Conservation (phyloP, 2,888 invertebrate species). For the Pelosia muscerda region DNA sequence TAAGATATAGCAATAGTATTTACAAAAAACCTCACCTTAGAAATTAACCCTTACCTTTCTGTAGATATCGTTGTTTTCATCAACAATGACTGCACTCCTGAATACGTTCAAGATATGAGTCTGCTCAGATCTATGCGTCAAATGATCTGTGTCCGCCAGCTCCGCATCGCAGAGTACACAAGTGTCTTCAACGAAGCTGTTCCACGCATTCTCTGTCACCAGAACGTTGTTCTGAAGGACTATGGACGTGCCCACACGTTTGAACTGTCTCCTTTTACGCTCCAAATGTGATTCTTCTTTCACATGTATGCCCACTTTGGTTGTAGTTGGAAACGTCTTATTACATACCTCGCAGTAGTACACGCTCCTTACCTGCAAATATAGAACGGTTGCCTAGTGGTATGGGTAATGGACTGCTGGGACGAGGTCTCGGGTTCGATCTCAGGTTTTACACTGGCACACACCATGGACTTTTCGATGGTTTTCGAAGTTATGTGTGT, state of each 20-base stretch:
- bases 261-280: conserved; percentile 8
- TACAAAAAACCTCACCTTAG: neutral
- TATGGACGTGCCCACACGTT: conserved; percentile 16
- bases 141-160: conserved; percentile 28
- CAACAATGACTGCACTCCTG: conserved; percentile 17
- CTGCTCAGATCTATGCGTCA: conserved; percentile 16
- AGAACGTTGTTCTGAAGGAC: conserved; percentile 22
- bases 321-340: conserved; percentile 28
- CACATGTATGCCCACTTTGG: conserved; percentile 36
- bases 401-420: no score
- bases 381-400: neutral
- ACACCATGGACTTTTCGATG: no score
- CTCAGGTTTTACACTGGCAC: no score
- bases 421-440: no score
- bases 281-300: conserved; percentile 23
- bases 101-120: conserved; percentile 38
- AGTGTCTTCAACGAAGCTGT: conserved; percentile 33
- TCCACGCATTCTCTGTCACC: conserved; percentile 36
- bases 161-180: conserved; percentile 40
- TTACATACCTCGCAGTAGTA: conserved; percentile 42
- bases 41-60: conserved; percentile 29
- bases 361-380: conserved; percentile 24
- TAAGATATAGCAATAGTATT: no score
- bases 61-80: conserved; percentile 2
- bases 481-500: no score